Evolutionary conservation across 2,888 invertebrate species (phyloP).

Genomic region (Aspidiotus destructor): DNA sequence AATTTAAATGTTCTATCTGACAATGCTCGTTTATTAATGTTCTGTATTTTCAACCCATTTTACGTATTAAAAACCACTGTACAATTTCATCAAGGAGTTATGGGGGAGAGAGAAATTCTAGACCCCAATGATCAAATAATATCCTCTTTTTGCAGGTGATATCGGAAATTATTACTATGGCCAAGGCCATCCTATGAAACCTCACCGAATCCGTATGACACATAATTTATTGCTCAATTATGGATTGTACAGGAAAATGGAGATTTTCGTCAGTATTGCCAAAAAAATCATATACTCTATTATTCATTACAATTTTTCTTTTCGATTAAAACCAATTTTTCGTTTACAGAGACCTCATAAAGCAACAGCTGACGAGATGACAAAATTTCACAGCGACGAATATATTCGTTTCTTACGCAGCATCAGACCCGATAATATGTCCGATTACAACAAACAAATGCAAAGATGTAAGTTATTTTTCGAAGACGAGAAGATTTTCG

Average conservation of each 20-base stretch:
- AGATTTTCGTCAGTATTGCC: slow-evolving; percentile 83
- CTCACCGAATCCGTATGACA: slow-evolving; percentile 99
- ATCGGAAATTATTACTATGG: slow-evolving; percentile 99
- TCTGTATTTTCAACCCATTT: no score
- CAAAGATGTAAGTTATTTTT: slow-evolving; percentile 67
- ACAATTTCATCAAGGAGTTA: no score
- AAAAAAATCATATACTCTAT: neutral
- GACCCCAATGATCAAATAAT: no score
- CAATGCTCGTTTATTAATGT: no score
- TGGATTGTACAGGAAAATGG: slow-evolving; percentile 98
- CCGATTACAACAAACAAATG: slow-evolving; percentile 99
- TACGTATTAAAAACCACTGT: no score
- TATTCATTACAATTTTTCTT: neutral
- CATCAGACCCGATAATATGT: slow-evolving; percentile 97
- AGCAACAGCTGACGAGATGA: slow-evolving; percentile 99
- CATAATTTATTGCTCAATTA: slow-evolving; percentile 97
- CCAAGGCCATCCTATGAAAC: slow-evolving; percentile 99
- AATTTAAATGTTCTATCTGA: no score
- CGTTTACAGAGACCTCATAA: slow-evolving; percentile 84
- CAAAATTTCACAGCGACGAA: slow-evolving; percentile 98
- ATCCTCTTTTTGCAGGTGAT: slow-evolving; percentile 61
- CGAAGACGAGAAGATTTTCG: neutral
- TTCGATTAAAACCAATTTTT: neutral
- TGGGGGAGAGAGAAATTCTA: no score
- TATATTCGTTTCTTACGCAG: slow-evolving; percentile 94